A percentile compares a stretch with the other conserved stretches of the same genome.
Conservation (phyloP, 1,140 invertebrate species). For the Acromyrmex heyeri region DNA sequence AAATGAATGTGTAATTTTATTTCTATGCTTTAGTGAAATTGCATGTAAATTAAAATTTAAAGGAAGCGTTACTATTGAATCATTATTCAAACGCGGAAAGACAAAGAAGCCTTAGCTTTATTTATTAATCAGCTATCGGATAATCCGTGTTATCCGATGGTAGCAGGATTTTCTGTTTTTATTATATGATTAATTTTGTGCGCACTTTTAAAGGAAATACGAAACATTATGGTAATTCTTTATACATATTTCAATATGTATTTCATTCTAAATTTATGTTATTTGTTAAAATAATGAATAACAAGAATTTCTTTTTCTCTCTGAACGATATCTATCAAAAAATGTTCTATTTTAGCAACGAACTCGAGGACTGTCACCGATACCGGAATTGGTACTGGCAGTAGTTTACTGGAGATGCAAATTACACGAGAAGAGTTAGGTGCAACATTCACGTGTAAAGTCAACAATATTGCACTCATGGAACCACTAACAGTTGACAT, state of each 20-base stretch:
- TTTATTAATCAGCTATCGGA: neutral
- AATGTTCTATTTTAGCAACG: conserved; percentile 77
- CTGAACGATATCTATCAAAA: conserved; percentile 28
- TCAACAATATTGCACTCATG: conserved; percentile 91
- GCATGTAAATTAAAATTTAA: conserved; percentile 20
- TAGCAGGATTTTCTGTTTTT: conserved; percentile 18
- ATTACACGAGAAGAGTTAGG: conserved; percentile 92
- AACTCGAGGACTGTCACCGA: conserved; percentile 82
- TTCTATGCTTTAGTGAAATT: neutral
- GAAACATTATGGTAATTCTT: neutral
- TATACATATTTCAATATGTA: neutral
- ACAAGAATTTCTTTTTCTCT: neutral
- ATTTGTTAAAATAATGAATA: neutral
- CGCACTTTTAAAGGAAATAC: neutral
- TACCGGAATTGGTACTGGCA: conserved; percentile 89
- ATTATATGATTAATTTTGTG: neutral
- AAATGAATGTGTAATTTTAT: conserved; percentile 29
- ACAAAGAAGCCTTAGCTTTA: neutral
- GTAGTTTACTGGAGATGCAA: conserved; percentile 89
- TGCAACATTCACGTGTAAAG: conserved; percentile 92
- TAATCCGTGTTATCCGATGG: neutral
- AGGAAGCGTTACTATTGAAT: neutral
- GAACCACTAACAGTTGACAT: conserved; percentile 90
- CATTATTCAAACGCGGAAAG: conserved; percentile 34
- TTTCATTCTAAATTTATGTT: neutral